Evolutionary conservation across 2,888 invertebrate genomes (phyloP).

Genomic region (Gari tellinella): DNA sequence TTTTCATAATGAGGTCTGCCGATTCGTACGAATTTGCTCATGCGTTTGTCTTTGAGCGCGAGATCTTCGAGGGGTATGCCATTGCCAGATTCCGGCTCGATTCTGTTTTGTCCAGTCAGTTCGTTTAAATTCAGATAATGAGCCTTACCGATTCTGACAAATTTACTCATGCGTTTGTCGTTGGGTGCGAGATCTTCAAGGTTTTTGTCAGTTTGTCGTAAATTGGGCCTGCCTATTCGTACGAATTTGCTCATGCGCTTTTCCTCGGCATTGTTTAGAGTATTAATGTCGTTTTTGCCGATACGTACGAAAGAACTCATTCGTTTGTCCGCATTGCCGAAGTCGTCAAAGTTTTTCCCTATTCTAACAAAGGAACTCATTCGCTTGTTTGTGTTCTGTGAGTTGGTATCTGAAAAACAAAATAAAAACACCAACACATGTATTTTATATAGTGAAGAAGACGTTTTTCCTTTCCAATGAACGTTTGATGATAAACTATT

Average conservation of each 20-base stretch:
- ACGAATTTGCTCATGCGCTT: slow-evolving; percentile 32
- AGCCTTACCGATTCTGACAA: slow-evolving; percentile 55
- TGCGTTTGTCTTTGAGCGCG: background rate
- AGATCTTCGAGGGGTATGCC: background rate
- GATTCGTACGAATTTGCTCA: slow-evolving; percentile 40
- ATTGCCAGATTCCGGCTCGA: no score
- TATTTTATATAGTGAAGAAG: no score
- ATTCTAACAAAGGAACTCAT: slow-evolving; percentile 38
- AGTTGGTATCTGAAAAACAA: no score
- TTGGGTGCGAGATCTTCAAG: background rate
- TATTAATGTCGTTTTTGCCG: slow-evolving; percentile 17
- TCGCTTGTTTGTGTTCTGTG: slow-evolving; percentile 11
- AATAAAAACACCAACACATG: no score
- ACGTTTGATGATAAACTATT: no score
- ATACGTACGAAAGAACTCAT: slow-evolving; percentile 38
- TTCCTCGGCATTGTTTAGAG: no score
- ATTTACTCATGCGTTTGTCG: slow-evolving; percentile 16
- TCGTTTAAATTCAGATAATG: no score
- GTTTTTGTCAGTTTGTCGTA: no score
- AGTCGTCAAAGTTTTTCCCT: slow-evolving; percentile 13
- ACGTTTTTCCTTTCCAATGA: no score
- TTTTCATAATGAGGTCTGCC: slow-evolving; percentile 2
- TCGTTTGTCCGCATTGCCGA: slow-evolving; percentile 6
- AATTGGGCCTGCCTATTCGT: slow-evolving; percentile 20
- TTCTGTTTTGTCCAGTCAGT: no score